A percentile compares a stretch with the other conserved stretches of the same genome.
Evolutionary conservation across 2,888 invertebrate species (phyloP).

Genomic region (Himalopsyche tibetana): DNA sequence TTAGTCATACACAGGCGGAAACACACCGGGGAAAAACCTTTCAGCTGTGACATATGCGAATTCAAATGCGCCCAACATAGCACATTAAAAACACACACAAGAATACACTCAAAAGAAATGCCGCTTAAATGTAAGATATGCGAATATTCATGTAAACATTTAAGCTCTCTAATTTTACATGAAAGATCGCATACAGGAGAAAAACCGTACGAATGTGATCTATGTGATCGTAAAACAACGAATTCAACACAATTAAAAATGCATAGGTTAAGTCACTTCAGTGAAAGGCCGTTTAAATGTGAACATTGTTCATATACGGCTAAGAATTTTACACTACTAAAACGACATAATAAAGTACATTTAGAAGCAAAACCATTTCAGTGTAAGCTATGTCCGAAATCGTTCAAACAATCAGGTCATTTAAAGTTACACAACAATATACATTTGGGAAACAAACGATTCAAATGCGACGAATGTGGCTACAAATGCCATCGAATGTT

Average conservation of each 20-base stretch:
- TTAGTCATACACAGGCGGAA: background rate
- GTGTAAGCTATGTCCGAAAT: too few species aligned
- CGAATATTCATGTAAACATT: background rate
- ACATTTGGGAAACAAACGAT: too few species aligned
- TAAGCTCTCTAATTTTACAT: background rate
- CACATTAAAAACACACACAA: background rate
- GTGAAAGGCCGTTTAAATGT: background rate
- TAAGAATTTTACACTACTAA: too few species aligned
- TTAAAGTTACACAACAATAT: too few species aligned
- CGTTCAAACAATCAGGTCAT: too few species aligned
- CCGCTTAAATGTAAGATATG: background rate
- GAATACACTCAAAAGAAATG: background rate
- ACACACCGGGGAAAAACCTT: background rate
- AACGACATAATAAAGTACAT: too few species aligned
- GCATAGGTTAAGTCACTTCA: background rate
- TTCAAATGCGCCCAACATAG: background rate
- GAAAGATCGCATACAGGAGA: background rate
- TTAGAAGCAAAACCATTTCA: too few species aligned
- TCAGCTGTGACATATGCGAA: background rate
- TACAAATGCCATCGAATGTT: background rate
- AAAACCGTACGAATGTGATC: background rate
- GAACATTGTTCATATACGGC: background rate
- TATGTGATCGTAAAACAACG: background rate
- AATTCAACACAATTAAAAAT: background rate
- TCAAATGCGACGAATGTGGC: background rate